Conservation (phyloP, 2,888 invertebrate species). For the Spialia ferax region DNA sequence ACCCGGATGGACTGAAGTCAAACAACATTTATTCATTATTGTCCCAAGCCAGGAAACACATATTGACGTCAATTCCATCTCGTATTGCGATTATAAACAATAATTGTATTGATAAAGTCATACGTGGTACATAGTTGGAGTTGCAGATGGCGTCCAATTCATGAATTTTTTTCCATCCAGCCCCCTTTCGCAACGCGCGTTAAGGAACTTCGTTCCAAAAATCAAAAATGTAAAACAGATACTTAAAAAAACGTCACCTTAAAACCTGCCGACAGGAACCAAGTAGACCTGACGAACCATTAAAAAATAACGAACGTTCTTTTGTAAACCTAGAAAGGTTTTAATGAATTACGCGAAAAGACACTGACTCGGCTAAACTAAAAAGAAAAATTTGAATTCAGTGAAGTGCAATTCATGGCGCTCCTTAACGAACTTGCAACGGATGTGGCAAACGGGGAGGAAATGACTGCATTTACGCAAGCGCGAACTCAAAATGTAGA, state of each 20-base stretch:
- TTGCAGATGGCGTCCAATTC: too few species aligned
- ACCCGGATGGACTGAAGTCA: too few species aligned
- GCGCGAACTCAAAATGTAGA: constrained; percentile 35
- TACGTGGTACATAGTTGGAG: too few species aligned
- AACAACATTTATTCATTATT: too few species aligned
- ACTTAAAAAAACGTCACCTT: neutral
- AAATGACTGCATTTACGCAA: constrained; percentile 40
- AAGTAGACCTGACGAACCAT: neutral
- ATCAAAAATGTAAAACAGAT: too few species aligned
- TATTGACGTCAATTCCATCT: too few species aligned
- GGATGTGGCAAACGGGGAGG: constrained; percentile 34
- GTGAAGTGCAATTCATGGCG: constrained; percentile 28
- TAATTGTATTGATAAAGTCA: too few species aligned
- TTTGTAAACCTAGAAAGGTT: constrained; percentile 18
- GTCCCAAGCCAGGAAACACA: too few species aligned
- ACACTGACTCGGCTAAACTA: constrained; percentile 25
- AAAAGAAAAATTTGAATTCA: constrained; percentile 25
- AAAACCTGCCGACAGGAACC: neutral
- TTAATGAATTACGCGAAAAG: constrained; percentile 33
- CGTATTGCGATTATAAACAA: too few species aligned
- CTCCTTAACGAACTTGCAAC: constrained; percentile 37
- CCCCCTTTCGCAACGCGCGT: too few species aligned
- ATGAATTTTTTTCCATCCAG: too few species aligned
- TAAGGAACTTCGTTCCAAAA: too few species aligned
- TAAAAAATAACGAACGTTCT: constrained; percentile 19